These are phyloP conservation scores for Epizoanthus illoricatus DNA, from an alignment of 92 coral and sea anemone species.

Conservation along the genomic window DNA sequence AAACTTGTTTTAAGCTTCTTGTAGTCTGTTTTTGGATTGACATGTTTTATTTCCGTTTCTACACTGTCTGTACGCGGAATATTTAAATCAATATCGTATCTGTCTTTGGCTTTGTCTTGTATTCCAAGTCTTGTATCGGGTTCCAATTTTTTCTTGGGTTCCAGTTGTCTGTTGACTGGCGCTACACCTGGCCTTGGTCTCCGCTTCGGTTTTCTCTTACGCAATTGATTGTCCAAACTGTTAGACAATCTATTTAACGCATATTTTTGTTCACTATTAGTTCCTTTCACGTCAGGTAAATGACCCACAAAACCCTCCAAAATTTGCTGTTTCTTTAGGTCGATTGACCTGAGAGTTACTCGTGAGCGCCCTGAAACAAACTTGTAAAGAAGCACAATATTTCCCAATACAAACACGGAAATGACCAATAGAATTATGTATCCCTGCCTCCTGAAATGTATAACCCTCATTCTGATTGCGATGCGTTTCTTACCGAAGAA, in stretches of 20 bases:
- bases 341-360: not conserved
- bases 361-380: slow-evolving; percentile 46
- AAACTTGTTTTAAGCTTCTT: not conserved
- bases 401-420: slow-evolving; percentile 65
- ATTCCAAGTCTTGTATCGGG: not conserved
- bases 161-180: not conserved
- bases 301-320: not conserved
- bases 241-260: not conserved
- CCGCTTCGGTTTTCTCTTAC: not conserved
- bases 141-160: not conserved
- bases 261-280: not conserved
- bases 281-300: no score
- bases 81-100: not conserved
- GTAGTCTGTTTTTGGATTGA: not conserved
- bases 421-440: slow-evolving; percentile 50
- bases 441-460: slow-evolving; percentile 63
- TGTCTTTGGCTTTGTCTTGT: not conserved
- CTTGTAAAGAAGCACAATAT: slow-evolving; percentile 70
- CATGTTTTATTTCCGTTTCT: not conserved
- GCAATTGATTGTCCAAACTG: not conserved
- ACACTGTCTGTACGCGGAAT: not conserved
- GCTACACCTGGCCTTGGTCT: not conserved
- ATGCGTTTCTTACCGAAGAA: not conserved
- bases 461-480: slow-evolving; percentile 50
- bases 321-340: not conserved